phyloP scores from a whole-genome alignment of 2,113 vertebrate species.

The Atrichornis clamosus region DNA sequence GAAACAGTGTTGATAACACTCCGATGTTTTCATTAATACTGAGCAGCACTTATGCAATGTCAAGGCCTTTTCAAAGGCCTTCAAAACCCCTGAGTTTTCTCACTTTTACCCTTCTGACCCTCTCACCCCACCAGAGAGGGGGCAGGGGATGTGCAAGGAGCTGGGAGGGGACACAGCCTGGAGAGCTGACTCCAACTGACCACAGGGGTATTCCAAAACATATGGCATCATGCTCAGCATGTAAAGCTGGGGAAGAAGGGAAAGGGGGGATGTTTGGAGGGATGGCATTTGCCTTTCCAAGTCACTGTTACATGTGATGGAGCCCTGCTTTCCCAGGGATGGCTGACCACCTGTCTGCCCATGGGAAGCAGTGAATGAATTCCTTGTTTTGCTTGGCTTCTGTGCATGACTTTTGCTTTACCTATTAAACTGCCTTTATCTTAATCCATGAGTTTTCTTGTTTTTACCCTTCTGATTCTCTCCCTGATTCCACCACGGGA shows the following conservation, averaged over 20 bases:
- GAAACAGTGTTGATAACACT: not conserved
- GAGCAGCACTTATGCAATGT: not conserved
- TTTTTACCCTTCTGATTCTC: not conserved
- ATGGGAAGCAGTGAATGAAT: not conserved
- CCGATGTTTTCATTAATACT: not conserved
- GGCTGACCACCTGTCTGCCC: not conserved
- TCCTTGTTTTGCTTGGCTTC: not conserved
- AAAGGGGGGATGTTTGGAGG: not conserved
- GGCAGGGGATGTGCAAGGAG: not conserved
- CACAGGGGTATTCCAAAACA: not conserved
- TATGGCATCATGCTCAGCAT: not conserved
- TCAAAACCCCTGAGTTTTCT: too few relatives aligned
- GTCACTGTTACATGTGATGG: not conserved
- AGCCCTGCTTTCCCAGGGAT: not conserved
- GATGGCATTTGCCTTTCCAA: not conserved
- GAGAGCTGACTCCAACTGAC: not conserved
- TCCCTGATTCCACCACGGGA: rapidly evolving
- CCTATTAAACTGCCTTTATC: not conserved
- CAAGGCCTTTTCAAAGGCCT: not conserved
- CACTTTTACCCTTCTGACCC: too few relatives aligned
- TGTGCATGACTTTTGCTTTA: not conserved
- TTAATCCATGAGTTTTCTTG: not conserved
- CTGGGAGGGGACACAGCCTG: not conserved
- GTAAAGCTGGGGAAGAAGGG: not conserved
- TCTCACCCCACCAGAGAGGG: not conserved